These are phyloP conservation scores for Danio tinwini DNA, from an alignment of 2,797 vertebrate species.

Conservation along the genomic window DNA sequence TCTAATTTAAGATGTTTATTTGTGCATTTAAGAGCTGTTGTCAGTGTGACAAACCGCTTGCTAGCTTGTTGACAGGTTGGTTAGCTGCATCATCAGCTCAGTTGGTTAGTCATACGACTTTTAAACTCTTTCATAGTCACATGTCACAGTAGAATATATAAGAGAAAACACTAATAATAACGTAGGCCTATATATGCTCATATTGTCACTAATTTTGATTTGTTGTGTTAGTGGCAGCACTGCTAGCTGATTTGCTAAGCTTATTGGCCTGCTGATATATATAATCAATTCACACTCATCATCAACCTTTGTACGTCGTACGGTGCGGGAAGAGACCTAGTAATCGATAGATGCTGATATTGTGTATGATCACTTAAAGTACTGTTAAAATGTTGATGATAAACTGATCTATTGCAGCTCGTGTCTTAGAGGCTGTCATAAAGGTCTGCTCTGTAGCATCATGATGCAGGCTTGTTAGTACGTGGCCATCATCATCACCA, in stretches of 20 bases:
- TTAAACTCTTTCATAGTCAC: neutral
- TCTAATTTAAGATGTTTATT: neutral
- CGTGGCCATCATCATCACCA: neutral
- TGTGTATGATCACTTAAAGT: neutral
- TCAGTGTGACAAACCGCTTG: neutral
- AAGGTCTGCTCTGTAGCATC: constrained; percentile 1
- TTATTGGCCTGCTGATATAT: constrained; percentile 24
- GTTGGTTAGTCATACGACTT: neutral
- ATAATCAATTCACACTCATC: neutral
- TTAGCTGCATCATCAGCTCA: constrained; percentile 30
- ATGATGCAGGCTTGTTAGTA: constrained; percentile 17
- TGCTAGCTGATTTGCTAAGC: neutral
- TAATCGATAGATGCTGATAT: neutral
- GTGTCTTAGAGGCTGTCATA: neutral
- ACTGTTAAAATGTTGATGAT: neutral
- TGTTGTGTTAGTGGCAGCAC: neutral
- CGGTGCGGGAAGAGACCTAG: too few relatives aligned
- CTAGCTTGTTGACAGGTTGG: constrained; percentile 50
- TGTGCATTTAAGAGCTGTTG: neutral
- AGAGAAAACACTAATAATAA: too few relatives aligned
- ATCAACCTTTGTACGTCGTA: neutral
- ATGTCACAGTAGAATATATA: neutral
- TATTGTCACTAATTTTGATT: neutral
- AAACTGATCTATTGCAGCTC: neutral
- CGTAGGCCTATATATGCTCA: neutral